Evolutionary conservation across 1,140 invertebrate genomes (phyloP).

Genomic region (Platorchestia sp.): DNA sequence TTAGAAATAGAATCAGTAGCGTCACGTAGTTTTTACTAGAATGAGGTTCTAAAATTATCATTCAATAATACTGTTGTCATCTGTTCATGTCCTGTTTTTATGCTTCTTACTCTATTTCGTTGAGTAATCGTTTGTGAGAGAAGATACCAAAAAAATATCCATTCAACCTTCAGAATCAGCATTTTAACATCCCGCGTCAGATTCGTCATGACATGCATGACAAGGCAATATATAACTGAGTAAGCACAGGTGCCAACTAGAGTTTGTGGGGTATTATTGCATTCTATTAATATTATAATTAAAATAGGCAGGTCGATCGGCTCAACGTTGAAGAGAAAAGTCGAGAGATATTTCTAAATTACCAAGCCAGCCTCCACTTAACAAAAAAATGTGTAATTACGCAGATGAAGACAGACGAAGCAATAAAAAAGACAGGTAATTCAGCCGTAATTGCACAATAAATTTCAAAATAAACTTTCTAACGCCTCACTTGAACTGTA

Average conservation of each 20-base stretch:
- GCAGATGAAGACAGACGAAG: background rate
- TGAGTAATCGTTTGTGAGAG: no score
- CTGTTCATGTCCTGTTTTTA: no score
- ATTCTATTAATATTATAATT: background rate
- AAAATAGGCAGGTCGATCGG: background rate
- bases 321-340: background rate
- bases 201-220: background rate
- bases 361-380: background rate
- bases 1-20: background rate
- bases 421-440: background rate
- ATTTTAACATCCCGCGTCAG: background rate
- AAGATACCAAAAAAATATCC: no score
- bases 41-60: no score
- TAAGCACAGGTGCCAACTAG: background rate
- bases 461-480: background rate
- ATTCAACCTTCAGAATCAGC: no score
- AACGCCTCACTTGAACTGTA: background rate
- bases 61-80: no score
- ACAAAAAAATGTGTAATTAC: background rate
- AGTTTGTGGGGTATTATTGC: no score
- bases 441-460: background rate
- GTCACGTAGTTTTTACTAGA: no score
- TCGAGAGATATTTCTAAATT: background rate
- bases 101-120: no score
- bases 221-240: background rate